Evolutionary conservation across 2,113 vertebrate species (phyloP).

Genomic region (Corapipo altera): DNA sequence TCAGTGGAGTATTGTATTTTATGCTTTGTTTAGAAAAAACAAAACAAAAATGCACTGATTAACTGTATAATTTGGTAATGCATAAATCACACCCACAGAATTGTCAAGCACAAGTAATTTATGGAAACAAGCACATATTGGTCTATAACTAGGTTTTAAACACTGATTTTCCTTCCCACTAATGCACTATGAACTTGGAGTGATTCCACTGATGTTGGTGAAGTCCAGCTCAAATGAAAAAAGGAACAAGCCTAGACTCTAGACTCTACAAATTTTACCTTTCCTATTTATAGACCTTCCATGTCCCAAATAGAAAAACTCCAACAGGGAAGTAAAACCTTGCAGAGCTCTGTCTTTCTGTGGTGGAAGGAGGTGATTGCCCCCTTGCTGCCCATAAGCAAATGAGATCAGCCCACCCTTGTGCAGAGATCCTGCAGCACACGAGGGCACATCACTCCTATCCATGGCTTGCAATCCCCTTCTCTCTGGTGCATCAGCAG

Average conservation of each 20-base stretch:
- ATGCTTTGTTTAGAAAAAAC: constrained; percentile 40
- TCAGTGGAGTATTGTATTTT: neutral
- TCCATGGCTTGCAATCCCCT: neutral
- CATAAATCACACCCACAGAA: constrained; percentile 38
- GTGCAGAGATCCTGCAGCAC: neutral
- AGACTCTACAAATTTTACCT: neutral
- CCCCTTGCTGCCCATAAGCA: neutral
- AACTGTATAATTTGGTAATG: constrained; percentile 25
- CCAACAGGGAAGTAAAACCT: neutral
- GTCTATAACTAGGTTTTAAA: neutral
- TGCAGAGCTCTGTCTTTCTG: neutral
- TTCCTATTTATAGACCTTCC: neutral
- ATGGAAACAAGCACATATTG: constrained; percentile 27
- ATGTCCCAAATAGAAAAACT: neutral
- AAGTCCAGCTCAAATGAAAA: neutral
- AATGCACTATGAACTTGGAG: neutral
- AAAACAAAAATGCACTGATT: neutral
- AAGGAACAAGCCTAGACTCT: neutral
- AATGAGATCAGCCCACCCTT: neutral
- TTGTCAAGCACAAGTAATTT: neutral
- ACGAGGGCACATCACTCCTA: neutral
- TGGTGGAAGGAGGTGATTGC: neutral
- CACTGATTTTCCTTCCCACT: neutral
- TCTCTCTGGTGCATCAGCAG: neutral
- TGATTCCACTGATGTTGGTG: neutral